These are phyloP conservation scores for Ptilorrhoa leucosticta DNA, from an alignment of 2,113 vertebrate genomes.

Conservation along the genomic window DNA sequence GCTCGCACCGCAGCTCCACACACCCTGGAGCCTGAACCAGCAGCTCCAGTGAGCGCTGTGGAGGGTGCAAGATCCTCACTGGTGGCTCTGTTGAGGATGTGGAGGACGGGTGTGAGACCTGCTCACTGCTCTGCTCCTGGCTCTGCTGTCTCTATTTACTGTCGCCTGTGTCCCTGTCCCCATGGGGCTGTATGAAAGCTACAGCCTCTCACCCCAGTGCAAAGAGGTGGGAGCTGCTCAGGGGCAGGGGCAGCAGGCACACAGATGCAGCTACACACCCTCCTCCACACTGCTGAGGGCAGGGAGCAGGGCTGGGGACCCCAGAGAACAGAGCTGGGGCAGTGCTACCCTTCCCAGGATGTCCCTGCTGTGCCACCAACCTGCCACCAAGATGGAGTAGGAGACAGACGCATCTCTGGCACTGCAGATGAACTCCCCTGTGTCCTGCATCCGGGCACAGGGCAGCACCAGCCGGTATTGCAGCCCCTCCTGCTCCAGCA, in stretches of 20 bases:
- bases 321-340: not conserved
- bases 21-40: constrained; percentile 74
- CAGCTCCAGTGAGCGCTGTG: constrained; percentile 76
- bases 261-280: fast-evolving
- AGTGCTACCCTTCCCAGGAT: not conserved
- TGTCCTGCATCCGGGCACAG: constrained; percentile 73
- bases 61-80: constrained; percentile 85
- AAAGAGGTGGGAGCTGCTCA: not conserved
- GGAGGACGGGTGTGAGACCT: not conserved
- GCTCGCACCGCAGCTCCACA: constrained; percentile 77
- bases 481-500: constrained; percentile 81
- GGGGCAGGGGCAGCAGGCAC: fast-evolving
- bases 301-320: not conserved
- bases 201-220: not conserved
- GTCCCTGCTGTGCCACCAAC: constrained; percentile 51
- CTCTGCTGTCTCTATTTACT: not conserved
- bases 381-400: constrained; percentile 76
- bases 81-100: constrained; percentile 74
- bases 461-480: constrained; percentile 82
- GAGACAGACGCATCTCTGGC: constrained; percentile 77
- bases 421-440: constrained; percentile 86
- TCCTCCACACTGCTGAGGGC: not conserved
- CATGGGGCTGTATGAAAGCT: not conserved
- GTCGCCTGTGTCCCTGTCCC: not conserved
- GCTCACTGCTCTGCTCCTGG: not conserved